Base-by-base conservation (phyloP, 2,888 invertebrate genomes). In the Cheilosia impressa region DNA sequence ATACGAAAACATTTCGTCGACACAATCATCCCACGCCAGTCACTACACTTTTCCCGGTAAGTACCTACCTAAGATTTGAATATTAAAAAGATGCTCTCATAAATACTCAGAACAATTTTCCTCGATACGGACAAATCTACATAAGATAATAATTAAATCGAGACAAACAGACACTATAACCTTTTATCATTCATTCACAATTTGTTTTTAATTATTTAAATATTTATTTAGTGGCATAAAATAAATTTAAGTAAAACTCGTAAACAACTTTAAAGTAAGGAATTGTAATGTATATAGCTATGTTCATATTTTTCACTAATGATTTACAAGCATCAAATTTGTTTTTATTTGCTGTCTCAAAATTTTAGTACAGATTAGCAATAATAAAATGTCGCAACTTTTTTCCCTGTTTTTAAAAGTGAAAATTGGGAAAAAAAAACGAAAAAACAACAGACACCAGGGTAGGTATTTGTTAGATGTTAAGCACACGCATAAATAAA, bases 291-390 rank as follows among this genome's bases (percentile, higher is more conserved):
- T 17, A 10, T n/a, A 43, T 45, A 34, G 57, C 10, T 41, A 24
- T 24, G 31, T 52, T 10, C 43, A n/a, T n/a, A 60, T 57, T 19
- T 27, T 47, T 55, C 27, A 22, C 24, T 15, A 22, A 52, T 79
- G 72, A 79, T 79, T 79, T 79, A 79, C 65, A 63, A 65, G 41
- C 65, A 52, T 72, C 50, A 53, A 52, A 58, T 79, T 72, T 79
- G 57, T 65, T 71, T 79, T 79, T 53, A 69, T 65, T 71, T 34
- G 47, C 17, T 63, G 15, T 50, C 63, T 41, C n/a, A 43, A 31
- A 68, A n/a, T 10, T 63, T 57, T 43, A 53, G 41, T 57, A 72
- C 58, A 57, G 58, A 79, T 79, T 71, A 72, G 65, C 58, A 53
- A 58, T 41, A 65, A 72, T 65, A 78, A 65, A 45, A 69, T 71